These are phyloP conservation scores for Columba livia DNA, from an alignment of 2,113 vertebrate species.

Conservation along the genomic window DNA sequence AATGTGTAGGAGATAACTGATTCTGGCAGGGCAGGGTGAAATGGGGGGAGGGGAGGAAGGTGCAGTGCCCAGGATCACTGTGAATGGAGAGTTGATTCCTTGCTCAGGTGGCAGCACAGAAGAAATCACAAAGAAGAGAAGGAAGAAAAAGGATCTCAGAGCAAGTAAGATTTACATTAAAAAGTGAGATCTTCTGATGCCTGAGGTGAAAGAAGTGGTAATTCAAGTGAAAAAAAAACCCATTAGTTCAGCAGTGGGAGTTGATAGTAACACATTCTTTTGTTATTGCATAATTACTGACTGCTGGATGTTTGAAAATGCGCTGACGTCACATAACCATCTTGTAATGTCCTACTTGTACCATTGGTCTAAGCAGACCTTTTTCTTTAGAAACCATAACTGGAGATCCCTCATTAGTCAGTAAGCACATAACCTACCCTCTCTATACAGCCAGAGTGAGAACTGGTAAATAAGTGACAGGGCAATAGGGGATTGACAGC, in stretches of 20 bases:
- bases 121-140: background rate
- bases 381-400: background rate
- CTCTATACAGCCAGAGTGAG: background rate
- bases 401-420: constrained; percentile 7
- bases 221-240: background rate
- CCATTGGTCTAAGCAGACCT: background rate
- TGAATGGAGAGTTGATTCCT: background rate
- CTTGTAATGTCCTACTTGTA: background rate
- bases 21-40: background rate
- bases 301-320: background rate
- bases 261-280: background rate
- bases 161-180: background rate
- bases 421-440: background rate
- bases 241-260: background rate
- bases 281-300: background rate
- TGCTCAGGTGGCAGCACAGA: background rate
- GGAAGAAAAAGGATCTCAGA: background rate
- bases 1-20: background rate
- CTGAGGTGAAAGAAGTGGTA: background rate
- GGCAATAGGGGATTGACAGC: background rate
- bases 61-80: background rate
- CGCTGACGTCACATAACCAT: background rate
- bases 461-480: background rate
- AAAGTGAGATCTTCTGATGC: background rate
- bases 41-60: background rate